Evolutionary conservation across 2,888 invertebrate species (phyloP), one percentile per base, ranked within the genome.

Genomic region (Lasioglossum zephyrum): DNA sequence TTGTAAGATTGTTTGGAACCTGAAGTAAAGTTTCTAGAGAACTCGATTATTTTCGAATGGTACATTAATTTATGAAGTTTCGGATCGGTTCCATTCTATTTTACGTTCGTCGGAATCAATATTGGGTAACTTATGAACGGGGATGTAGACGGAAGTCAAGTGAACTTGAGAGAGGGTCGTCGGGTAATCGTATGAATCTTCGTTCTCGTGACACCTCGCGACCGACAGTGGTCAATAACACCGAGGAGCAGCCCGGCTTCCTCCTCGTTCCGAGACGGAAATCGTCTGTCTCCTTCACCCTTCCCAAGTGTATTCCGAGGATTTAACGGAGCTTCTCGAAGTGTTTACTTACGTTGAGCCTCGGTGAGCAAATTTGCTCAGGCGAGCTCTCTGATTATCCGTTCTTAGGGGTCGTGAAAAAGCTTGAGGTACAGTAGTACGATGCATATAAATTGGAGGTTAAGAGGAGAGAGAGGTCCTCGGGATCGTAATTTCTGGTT

Each of bases 371-470:
- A 90, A 90, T 90, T 91, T 91, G 83, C 84, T 84, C 87, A 89
- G 81, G 79, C 87, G 86, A 83, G 78, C 84, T 89, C 77, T 87
- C 86, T 91, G 89, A 90, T 90, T 86, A 87, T 89, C 87, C 89
- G 85, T 72, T 79, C 78, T 79, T 76, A 84, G 84, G 70, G 87
- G 81, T 89, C 74, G 81, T 81, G 89, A 84, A 89, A 89, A 91
- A 86, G 87, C 47, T 84, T 53, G 80, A 73, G 85, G 75, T 82
- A 69, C 79, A 41, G 80, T 78, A 41, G 80, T 78, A 77, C 69
- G 89, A 89, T 81, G 91, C 89, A 91, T 91, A 89, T 86, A 90
- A 90, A 89, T 87, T 87, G 88, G 72, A 73, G 82, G 89, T 86
- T 87, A 91, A 84, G 79, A 86, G 74, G 5, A 16, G 36, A 36